Evolutionary conservation across 1,140 invertebrate species (phyloP).

Genomic region (Acarapis woodi): DNA sequence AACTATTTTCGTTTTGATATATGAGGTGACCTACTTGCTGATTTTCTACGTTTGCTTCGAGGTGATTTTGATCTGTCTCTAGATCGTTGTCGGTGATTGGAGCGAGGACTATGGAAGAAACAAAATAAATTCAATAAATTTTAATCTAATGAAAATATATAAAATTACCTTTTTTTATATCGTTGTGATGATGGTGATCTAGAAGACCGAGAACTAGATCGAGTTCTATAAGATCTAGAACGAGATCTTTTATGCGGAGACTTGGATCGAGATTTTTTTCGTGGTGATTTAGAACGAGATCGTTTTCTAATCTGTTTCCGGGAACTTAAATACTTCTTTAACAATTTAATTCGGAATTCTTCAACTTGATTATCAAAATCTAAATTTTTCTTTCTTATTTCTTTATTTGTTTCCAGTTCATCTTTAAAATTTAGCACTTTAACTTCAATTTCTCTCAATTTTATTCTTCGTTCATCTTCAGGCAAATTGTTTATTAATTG

Average conservation of each 20-base stretch:
- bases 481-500: no score
- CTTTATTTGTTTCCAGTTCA: slow-evolving; percentile 59
- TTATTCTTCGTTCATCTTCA: slow-evolving; percentile 34
- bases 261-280: neutral
- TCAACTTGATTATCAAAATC: slow-evolving; percentile 52
- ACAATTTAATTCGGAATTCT: slow-evolving; percentile 62
- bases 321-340: slow-evolving; percentile 33
- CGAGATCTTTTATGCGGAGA: neutral
- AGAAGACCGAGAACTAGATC: neutral
- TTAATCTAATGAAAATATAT: no score
- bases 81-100: no score
- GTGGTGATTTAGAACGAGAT: neutral
- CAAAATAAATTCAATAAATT: no score
- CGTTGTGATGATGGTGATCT: neutral
- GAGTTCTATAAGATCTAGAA: neutral
- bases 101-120: no score
- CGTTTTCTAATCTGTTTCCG: neutral
- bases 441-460: slow-evolving; percentile 60
- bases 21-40: no score
- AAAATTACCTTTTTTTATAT: no score
- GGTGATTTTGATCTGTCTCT: no score
- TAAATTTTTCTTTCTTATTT: slow-evolving; percentile 39
- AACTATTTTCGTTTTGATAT: no score
- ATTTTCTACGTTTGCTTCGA: no score
- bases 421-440: slow-evolving; percentile 86